Evolutionary conservation across 2,797 vertebrate species (phyloP), one percentile per base, ranked within the genome.

Genomic region (Cetoscarus ocellatus): DNA sequence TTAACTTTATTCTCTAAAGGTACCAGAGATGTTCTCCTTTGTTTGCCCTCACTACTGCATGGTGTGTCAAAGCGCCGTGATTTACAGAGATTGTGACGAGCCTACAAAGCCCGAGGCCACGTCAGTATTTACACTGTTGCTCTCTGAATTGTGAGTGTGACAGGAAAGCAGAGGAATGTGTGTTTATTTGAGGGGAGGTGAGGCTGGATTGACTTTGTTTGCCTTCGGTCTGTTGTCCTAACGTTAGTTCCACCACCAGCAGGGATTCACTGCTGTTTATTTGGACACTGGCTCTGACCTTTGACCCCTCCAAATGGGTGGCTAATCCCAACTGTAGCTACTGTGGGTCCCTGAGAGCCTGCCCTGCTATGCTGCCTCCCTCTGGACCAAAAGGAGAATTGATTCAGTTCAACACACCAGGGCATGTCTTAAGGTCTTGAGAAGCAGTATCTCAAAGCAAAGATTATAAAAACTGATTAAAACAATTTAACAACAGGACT

Each of bases 241-340:
- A 79, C 64, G 68, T 87, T 84, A 89, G 89, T 81, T 91, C 85
- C 84, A 80, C 82, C 80, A 76, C 85, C 89, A 67, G 84, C 82
- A 70, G 75, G 69, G 81, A 91, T 83, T 73, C 79, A 65, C 79
- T 77, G 44, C 79, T 89, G 91, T 93, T 94, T 94, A 91, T 94
- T 94, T 94, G 89, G 87, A 93, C 83, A 90, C 86, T 44, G 60
- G 74, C 82, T 80, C 70, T 61, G 83, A 93, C 86, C 88, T 89
- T 68, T 90, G 89, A 87, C 91, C 91, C 79, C 27, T 83, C 72
- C 79, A 87, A 90, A 91, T 91, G 83, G 83, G 87, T 80, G 88
- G 82, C 53, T 89, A 88, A 93, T 90, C 85, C 83, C 42, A 63
- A 51, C 76, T 51, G 39, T 42, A 75, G 87, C 87, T 93, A 91